Evolutionary conservation across 2,113 vertebrate genomes (phyloP).

Genomic region (Cromileptes altivelis): DNA sequence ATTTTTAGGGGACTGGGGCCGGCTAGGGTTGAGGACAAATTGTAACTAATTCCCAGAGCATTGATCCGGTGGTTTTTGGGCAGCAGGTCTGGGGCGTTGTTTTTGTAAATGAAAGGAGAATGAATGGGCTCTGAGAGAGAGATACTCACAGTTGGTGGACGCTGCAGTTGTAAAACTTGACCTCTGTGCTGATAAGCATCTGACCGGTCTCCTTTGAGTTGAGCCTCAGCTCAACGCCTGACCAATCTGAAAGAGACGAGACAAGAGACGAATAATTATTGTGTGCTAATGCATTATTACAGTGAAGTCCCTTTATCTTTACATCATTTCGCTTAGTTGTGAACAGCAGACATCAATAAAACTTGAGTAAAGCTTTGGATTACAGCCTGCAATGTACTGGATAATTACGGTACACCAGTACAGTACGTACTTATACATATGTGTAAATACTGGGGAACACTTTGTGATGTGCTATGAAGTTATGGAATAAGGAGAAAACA

Average conservation of each 20-base stretch:
- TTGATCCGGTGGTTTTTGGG: constrained; percentile 41
- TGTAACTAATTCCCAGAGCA: constrained; percentile 66
- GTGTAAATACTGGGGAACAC: no score
- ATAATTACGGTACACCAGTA: no score
- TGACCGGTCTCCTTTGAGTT: constrained; percentile 95
- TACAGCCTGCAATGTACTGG: no score
- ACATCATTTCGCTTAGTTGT: neutral
- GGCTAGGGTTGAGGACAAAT: constrained; percentile 53
- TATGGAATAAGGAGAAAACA: no score
- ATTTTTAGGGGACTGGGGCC: constrained; percentile 60
- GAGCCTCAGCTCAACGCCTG: constrained; percentile 92
- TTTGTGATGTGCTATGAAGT: no score
- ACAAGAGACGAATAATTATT: constrained; percentile 7
- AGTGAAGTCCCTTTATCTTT: neutral
- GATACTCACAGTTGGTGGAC: constrained; percentile 95
- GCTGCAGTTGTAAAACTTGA: constrained; percentile 99
- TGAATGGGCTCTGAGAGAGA: constrained; percentile 5
- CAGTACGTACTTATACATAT: no score
- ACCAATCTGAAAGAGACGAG: constrained; percentile 90
- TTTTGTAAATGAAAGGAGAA: constrained; percentile 25
- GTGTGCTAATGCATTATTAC: neutral
- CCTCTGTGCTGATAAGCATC: constrained; percentile 97
- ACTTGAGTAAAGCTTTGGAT: no score
- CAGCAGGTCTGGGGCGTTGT: constrained; percentile 6
- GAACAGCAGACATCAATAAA: neutral